These are phyloP conservation scores for Calycopis cecrops DNA, from an alignment of 1,140 invertebrate genomes.

Conservation along the genomic window DNA sequence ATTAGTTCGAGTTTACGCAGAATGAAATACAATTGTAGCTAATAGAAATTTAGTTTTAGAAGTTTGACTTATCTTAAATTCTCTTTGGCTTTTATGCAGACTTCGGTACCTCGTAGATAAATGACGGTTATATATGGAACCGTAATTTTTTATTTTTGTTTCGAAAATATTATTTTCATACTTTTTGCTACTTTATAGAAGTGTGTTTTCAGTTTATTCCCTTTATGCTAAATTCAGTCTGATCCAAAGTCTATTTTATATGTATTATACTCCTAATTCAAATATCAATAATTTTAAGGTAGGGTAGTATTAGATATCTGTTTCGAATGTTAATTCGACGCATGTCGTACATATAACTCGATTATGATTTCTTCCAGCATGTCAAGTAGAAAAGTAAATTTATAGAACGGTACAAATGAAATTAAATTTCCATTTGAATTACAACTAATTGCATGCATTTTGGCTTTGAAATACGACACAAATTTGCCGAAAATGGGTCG, in stretches of 20 bases:
- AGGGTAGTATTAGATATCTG: conserved; percentile 39
- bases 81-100: too few relatives aligned
- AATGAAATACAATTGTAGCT: too few relatives aligned
- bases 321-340: conserved; percentile 43
- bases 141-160: too few relatives aligned
- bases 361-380: conserved; percentile 50
- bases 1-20: too few relatives aligned
- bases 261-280: conserved; percentile 47
- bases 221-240: conserved; percentile 35
- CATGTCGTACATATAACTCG: conserved; percentile 46
- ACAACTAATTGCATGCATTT: conserved; percentile 60
- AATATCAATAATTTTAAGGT: too few relatives aligned
- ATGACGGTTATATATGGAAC: too few relatives aligned
- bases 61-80: too few relatives aligned
- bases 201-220: conserved; percentile 3
- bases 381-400: conserved; percentile 35
- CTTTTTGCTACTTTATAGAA: not conserved
- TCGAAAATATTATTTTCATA: too few relatives aligned
- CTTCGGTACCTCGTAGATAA: too few relatives aligned
- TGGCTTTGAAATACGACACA: conserved; percentile 29
- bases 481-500: conserved; percentile 3
- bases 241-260: conserved; percentile 48
- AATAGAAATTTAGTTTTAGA: too few relatives aligned
- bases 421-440: conserved; percentile 30
- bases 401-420: conserved; percentile 32